Conservation (phyloP, 2,888 invertebrate species). For the Tenthredo livida region DNA sequence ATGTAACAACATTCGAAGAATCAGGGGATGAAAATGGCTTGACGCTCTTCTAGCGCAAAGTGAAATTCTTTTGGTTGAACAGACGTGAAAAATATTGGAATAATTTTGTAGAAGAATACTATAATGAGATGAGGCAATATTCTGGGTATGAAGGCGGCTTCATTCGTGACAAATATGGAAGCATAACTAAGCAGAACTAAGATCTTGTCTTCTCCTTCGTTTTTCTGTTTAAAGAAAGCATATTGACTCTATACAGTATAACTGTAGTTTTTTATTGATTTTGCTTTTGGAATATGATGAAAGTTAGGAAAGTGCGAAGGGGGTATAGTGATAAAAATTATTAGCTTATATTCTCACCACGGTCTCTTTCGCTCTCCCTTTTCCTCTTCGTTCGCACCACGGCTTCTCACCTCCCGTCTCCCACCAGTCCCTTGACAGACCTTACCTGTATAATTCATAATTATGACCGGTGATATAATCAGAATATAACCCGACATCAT, state of each 20-base stretch:
- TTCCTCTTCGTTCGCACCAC: slow-evolving; percentile 10
- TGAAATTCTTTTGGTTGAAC: neutral
- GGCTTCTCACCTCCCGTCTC: slow-evolving; percentile 24
- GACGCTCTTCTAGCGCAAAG: neutral
- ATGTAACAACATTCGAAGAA: neutral
- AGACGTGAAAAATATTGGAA: neutral
- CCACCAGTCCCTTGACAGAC: slow-evolving; percentile 52
- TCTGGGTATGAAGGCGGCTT: neutral
- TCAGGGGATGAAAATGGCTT: neutral
- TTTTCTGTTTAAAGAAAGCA: neutral
- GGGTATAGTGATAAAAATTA: slow-evolving; percentile 34
- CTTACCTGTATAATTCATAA: slow-evolving; percentile 59
- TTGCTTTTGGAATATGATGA: neutral
- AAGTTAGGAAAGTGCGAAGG: neutral
- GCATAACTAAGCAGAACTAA: neutral
- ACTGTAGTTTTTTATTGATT: neutral
- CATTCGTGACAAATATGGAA: neutral
- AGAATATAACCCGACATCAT: slow-evolving; percentile 54
- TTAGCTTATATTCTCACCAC: slow-evolving; percentile 20
- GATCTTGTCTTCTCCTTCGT: neutral
- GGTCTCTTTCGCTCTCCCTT: slow-evolving; percentile 41
- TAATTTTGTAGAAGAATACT: neutral
- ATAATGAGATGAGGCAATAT: neutral
- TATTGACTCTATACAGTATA: neutral
- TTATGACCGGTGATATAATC: slow-evolving; percentile 60